phyloP scores from a whole-genome alignment of 2,113 vertebrate genomes.

The Nerophis ophidion region DNA sequence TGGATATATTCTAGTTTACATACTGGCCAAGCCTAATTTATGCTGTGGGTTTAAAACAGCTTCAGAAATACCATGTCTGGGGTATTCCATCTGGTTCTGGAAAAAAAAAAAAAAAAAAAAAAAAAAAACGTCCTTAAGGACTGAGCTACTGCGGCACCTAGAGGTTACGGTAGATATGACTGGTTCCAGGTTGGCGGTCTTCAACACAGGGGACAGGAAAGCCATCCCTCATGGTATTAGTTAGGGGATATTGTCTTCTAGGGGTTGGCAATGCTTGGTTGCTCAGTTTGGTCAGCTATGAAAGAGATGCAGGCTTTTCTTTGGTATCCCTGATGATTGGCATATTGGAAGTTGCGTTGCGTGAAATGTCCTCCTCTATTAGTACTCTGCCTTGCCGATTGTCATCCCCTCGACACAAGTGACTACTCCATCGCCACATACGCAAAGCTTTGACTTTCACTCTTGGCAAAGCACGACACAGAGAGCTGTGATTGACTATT shows the following conservation, averaged over 20 bases:
- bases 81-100: too few relatives aligned
- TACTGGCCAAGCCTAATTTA: too few relatives aligned
- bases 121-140: too few relatives aligned
- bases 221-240: constrained; percentile 58
- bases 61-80: too few relatives aligned
- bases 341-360: constrained; percentile 59
- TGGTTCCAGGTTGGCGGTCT: constrained; percentile 27
- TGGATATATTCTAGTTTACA: too few relatives aligned
- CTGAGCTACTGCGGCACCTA: too few relatives aligned
- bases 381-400: constrained; percentile 39
- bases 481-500: constrained; percentile 3
- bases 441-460: constrained; percentile 29
- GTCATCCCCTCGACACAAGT: constrained; percentile 40
- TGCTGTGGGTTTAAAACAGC: too few relatives aligned
- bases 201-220: constrained; percentile 31
- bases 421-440: constrained; percentile 28
- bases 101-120: too few relatives aligned
- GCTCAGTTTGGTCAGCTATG: constrained; percentile 55
- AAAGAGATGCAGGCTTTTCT: constrained; percentile 54
- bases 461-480: constrained; percentile 27
- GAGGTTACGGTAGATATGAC: background rate
- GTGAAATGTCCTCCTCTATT: constrained; percentile 62
- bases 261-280: constrained; percentile 53
- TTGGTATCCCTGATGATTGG: constrained; percentile 57
- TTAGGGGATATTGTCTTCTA: constrained; percentile 58